These are phyloP conservation scores for Nasonovia ribisnigri DNA, from an alignment of 2,888 invertebrate species.

Conservation along the genomic window DNA sequence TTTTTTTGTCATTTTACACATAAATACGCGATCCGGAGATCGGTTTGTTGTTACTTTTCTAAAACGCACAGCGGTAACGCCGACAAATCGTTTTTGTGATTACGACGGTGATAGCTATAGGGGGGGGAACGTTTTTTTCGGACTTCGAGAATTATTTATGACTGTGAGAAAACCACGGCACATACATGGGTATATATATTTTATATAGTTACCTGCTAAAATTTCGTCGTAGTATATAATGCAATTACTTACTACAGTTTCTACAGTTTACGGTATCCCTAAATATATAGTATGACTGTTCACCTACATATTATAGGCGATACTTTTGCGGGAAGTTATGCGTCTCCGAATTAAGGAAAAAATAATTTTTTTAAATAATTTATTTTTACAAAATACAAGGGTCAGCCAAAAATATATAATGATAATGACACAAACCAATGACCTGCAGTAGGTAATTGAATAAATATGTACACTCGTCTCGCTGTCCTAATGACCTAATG, in stretches of 20 bases:
- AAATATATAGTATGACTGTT: background rate
- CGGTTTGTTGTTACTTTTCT: background rate
- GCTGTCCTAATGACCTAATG: background rate
- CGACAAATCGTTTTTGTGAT: constrained; percentile 49
- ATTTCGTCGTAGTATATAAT: background rate
- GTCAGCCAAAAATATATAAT: background rate
- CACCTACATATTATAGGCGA: background rate
- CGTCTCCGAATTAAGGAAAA: background rate
- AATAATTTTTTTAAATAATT: background rate
- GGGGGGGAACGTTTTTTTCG: background rate
- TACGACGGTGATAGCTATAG: background rate
- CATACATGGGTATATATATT: background rate
- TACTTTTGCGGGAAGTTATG: background rate
- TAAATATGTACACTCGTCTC: background rate
- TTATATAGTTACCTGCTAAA: background rate
- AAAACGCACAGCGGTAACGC: background rate
- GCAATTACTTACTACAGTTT: too few species aligned
- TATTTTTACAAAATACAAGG: background rate
- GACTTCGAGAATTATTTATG: constrained; percentile 21
- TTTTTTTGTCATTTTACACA: background rate
- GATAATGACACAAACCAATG: background rate
- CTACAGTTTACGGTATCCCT: background rate
- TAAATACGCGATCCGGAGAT: background rate
- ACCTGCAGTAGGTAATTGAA: background rate
- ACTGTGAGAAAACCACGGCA: constrained; percentile 45